Percentiles rank a stretch among this genome's conserved stretches.
Evolutionary conservation across 2,113 vertebrate species (phyloP).

Genomic region (Nothocercus julius): DNA sequence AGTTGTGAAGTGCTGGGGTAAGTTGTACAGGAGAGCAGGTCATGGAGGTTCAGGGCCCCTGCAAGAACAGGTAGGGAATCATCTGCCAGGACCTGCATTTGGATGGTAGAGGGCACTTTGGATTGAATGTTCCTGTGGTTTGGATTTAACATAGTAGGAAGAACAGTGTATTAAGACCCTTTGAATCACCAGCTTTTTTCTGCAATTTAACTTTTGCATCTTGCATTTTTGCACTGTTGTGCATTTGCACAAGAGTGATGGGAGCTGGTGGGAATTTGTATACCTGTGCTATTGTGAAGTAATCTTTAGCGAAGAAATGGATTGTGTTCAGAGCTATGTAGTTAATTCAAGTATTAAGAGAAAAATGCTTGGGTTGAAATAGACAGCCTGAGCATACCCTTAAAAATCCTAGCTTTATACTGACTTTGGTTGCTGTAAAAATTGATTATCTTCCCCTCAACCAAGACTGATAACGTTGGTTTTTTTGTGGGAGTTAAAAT

Average conservation of each 20-base stretch:
- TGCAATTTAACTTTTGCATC: neutral
- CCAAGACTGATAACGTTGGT: neutral
- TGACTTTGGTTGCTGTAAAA: conserved; percentile 8
- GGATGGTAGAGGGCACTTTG: neutral
- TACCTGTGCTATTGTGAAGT: neutral
- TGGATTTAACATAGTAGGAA: neutral
- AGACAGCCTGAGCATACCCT: neutral
- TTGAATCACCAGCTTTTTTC: neutral
- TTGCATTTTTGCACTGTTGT: neutral
- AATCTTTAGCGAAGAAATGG: neutral
- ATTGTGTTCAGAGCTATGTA: neutral
- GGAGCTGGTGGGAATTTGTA: neutral
- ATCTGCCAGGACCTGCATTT: neutral
- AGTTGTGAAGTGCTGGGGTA: neutral
- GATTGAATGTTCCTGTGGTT: neutral
- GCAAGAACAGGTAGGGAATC: neutral
- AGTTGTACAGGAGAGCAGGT: neutral
- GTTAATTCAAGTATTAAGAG: neutral
- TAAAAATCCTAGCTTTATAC: neutral
- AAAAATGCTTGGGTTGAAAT: neutral
- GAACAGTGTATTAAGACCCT: neutral
- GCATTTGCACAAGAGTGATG: neutral
- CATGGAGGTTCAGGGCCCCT: neutral
- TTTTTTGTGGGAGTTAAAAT: neutral
- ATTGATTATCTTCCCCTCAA: neutral